phyloP scores from a whole-genome alignment of 1,140 invertebrate genomes.

The Zaprionus africanus region DNA sequence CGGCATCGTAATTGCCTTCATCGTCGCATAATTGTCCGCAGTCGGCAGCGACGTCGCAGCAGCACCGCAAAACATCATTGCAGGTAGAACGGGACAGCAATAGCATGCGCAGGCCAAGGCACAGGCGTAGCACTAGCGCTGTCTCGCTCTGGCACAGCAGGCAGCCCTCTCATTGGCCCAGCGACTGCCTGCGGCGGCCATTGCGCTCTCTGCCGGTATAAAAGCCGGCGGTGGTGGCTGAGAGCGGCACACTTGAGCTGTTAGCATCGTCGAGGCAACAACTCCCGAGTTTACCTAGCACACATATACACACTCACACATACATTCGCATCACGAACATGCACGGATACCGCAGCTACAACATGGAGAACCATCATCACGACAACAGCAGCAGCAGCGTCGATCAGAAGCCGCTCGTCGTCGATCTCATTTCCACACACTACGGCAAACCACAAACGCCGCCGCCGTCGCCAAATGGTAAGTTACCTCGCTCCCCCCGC shows the following conservation, averaged over 20 bases:
- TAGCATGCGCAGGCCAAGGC: constrained; percentile 30
- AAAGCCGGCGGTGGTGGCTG: constrained; percentile 64
- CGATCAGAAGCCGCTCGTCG: constrained; percentile 82
- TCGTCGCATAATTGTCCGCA: constrained; percentile 73
- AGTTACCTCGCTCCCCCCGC: constrained; percentile 20
- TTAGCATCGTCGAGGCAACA: constrained; percentile 71
- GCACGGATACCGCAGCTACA: constrained; percentile 83
- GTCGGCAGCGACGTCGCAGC: constrained; percentile 43
- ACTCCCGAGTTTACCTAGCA: constrained; percentile 16
- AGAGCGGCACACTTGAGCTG: constrained; percentile 78
- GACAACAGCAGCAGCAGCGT: constrained; percentile 53
- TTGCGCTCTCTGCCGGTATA: constrained; percentile 65
- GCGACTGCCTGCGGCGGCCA: constrained; percentile 47
- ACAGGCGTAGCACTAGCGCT: constrained; percentile 35
- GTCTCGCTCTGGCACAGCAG: constrained; percentile 39
- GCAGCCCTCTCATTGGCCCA: constrained; percentile 56
- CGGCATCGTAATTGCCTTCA: constrained; percentile 80
- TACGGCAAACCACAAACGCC: constrained; percentile 83
- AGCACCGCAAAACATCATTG: constrained; percentile 61
- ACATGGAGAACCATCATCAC: constrained; percentile 79
- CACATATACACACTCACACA: not conserved
- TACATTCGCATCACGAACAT: constrained; percentile 40
- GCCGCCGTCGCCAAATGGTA: constrained; percentile 83
- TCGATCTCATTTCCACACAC: constrained; percentile 77
- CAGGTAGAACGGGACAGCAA: constrained; percentile 35